Conservation (phyloP, 2,113 vertebrate species). For the Gadus macrocephalus region DNA sequence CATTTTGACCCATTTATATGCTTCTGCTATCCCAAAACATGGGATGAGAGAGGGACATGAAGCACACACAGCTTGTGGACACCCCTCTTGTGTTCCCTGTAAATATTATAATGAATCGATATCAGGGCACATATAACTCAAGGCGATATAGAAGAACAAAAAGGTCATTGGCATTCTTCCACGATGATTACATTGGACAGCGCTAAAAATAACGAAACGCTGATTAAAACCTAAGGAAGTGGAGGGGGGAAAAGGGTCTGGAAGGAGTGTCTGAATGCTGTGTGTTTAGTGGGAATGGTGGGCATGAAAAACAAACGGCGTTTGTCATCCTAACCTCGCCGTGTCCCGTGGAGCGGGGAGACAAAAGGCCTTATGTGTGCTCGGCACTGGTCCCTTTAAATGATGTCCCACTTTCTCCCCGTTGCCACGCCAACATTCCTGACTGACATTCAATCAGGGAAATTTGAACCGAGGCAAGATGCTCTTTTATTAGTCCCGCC, state of each 20-base stretch:
- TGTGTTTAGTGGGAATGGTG: constrained; percentile 32
- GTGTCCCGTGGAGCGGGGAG: constrained; percentile 51
- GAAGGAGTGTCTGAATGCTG: constrained; percentile 36
- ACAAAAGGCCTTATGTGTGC: constrained; percentile 64
- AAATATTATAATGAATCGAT: no score
- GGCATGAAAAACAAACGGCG: constrained; percentile 43
- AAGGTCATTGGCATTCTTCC: no score
- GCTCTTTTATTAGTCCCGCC: constrained; percentile 73
- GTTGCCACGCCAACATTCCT: constrained; percentile 71
- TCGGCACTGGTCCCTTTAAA: constrained; percentile 59
- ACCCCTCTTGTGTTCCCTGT: no score
- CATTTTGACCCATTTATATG: background rate
- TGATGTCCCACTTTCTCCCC: constrained; percentile 58
- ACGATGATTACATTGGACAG: no score
- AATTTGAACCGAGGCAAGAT: constrained; percentile 75
- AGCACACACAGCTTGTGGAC: no score
- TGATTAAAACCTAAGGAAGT: no score
- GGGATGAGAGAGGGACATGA: no score
- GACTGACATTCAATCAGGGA: constrained; percentile 79
- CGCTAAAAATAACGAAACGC: no score
- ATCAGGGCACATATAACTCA: no score
- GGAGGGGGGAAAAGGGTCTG: background rate
- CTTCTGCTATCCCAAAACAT: constrained; percentile 1
- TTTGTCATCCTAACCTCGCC: constrained; percentile 50
- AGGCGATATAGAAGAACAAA: no score